Evolutionary conservation across 2,797 vertebrate species (phyloP).

Genomic region (Limosa lapponica): DNA sequence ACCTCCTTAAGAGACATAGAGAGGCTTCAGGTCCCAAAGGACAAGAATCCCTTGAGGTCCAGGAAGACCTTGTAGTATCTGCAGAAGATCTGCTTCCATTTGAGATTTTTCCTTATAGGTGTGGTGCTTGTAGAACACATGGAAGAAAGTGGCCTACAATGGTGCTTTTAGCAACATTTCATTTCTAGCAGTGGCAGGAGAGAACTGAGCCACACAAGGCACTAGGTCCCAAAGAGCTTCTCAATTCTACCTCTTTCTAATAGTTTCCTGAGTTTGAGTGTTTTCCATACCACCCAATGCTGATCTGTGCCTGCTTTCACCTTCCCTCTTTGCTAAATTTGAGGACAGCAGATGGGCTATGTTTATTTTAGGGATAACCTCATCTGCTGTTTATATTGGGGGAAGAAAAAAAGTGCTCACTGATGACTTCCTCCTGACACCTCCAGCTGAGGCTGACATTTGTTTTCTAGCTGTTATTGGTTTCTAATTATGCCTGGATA

Average conservation of each 20-base stretch:
- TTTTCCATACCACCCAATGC: background rate
- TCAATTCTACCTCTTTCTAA: background rate
- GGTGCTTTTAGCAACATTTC: background rate
- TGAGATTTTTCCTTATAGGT: background rate
- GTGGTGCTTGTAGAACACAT: accelerated
- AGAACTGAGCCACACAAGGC: background rate
- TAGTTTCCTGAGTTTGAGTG: background rate
- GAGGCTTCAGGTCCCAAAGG: background rate
- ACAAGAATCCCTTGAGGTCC: background rate
- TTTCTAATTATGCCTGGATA: slow-evolving; percentile 55
- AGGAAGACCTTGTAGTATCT: background rate
- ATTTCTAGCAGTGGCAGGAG: background rate
- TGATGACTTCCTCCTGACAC: slow-evolving; percentile 50
- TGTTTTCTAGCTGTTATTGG: slow-evolving; percentile 50
- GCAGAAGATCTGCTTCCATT: background rate
- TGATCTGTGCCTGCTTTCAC: background rate
- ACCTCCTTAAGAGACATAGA: background rate
- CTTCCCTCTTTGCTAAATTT: background rate
- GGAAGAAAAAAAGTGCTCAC: background rate
- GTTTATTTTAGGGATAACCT: slow-evolving; percentile 60
- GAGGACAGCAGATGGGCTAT: slow-evolving; percentile 45
- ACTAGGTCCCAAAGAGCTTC: background rate
- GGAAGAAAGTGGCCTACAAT: accelerated
- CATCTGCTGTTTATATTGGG: slow-evolving; percentile 43
- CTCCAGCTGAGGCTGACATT: slow-evolving; percentile 64